Evolutionary conservation across 1,140 invertebrate species (phyloP).

Genomic region (Musca domestica): DNA sequence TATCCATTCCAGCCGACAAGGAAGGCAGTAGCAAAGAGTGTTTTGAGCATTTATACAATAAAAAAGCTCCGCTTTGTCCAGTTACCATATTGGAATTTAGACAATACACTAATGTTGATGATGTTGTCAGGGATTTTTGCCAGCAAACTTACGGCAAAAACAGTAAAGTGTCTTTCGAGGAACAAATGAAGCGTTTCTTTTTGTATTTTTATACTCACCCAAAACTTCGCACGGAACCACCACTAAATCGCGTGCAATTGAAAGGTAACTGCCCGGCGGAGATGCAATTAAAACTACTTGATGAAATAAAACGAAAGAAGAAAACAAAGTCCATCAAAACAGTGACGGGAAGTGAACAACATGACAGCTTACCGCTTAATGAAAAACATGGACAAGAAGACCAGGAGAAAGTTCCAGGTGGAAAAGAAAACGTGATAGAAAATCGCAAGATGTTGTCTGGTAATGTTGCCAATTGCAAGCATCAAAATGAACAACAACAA

Average conservation of each 20-base stretch:
- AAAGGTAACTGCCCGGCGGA: background rate
- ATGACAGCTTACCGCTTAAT: too few species aligned
- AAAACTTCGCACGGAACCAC: background rate
- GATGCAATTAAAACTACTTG: too few species aligned
- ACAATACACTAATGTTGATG: background rate
- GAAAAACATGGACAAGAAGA: too few species aligned
- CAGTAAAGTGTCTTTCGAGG: background rate
- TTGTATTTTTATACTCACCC: background rate
- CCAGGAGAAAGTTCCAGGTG: too few species aligned
- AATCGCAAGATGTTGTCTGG: too few species aligned
- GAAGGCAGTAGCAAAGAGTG: background rate
- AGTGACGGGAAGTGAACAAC: too few species aligned
- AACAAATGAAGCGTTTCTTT: background rate
- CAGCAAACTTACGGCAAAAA: background rate
- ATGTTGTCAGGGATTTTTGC: background rate
- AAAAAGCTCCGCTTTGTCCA: background rate
- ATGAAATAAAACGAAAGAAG: too few species aligned
- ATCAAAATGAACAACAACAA: too few species aligned
- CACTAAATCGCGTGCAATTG: background rate
- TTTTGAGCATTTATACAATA: background rate
- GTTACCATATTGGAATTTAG: conserved; percentile 2
- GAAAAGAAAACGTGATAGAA: too few species aligned
- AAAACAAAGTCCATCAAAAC: too few species aligned
- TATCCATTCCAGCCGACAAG: too few species aligned
- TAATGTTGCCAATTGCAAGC: too few species aligned